Base-by-base conservation (phyloP, 2,113 vertebrate species). In the Xyliphius kryptos region DNA sequence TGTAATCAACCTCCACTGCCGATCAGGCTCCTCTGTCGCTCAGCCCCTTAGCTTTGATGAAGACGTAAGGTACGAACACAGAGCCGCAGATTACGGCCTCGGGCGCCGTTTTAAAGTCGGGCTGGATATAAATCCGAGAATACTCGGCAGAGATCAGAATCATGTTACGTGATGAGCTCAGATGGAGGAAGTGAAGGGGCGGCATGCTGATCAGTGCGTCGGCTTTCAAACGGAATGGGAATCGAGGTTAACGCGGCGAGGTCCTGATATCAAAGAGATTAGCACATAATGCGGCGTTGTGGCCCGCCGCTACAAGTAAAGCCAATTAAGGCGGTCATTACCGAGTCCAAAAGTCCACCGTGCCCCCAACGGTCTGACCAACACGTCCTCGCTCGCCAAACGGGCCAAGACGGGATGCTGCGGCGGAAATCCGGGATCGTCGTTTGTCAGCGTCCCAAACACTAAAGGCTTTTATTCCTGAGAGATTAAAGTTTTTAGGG, bases 1-100 rank as follows among this genome's bases (percentile, higher is more conserved):
- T 52, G 47, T 43, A 66, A 66, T 66, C 71, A 65, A 65, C 65
- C 58, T 44, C 60, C 55, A 49, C 19, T 49, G 44, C 46, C 26
- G 8, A 13, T 46, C 37, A 19, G 52, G 11, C 48, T 58, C 44
- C 48, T 38, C 37, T 12, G 16, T 65, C 38, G 12, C 51, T 47
- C 51, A 46, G 15, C 56, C 41, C 37, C 20, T 26, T 22, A 40
- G 13, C 50, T 51, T 60, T 68, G 37, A 65, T 65, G 46, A 68
- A 61, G 55, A 68, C 54, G 36, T 21, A 38, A 20, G 10, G 2
- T 50, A 55, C 15, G 20, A 73, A 66, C 44, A 61, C 40, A 63
- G 49, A 68, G 22, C 26, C 52, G 48, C 26, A 47, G 54, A 26
- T 63, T 58, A 48, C 16, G 40, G 55, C 26, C 49, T 32, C 32